A percentile compares a stretch with the other conserved stretches of the same genome.
Conservation (phyloP, 2,113 vertebrate species). For the Chloropsis hardwickii region DNA sequence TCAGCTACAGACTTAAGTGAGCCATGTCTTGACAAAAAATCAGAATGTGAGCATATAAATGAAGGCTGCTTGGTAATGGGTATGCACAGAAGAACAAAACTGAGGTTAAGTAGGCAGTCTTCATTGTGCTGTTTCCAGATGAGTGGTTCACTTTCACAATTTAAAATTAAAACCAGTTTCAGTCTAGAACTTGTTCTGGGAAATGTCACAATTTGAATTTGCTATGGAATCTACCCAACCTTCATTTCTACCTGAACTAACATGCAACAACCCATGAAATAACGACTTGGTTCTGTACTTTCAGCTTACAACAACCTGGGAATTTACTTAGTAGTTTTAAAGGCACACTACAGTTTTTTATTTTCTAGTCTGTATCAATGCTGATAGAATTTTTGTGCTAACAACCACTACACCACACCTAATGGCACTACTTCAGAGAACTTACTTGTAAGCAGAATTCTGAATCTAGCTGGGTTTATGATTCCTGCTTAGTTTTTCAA, state of each 20-base stretch:
- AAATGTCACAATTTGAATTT: not conserved
- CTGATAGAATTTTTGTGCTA: not conserved
- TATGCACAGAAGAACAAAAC: not conserved
- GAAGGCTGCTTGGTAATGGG: not conserved
- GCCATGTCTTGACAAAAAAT: not conserved
- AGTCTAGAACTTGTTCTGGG: not conserved
- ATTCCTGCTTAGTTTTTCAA: not conserved
- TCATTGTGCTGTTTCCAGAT: not conserved
- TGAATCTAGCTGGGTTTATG: not conserved
- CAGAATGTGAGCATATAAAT: not conserved
- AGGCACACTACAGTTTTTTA: not conserved
- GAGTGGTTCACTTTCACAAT: not conserved
- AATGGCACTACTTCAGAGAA: not conserved
- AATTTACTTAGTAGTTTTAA: not conserved
- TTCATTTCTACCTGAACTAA: constrained; percentile 3
- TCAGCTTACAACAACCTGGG: not conserved
- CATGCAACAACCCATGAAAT: not conserved
- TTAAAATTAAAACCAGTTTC: constrained; percentile 22
- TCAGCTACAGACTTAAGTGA: not conserved
- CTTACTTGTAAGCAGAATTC: not conserved
- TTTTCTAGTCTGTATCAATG: not conserved
- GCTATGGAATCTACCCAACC: not conserved
- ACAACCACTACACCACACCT: not conserved
- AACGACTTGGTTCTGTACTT: not conserved
- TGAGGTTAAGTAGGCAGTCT: not conserved